Base-by-base conservation (phyloP, 2,888 invertebrate genomes). In the Xestia c-nigrum region DNA sequence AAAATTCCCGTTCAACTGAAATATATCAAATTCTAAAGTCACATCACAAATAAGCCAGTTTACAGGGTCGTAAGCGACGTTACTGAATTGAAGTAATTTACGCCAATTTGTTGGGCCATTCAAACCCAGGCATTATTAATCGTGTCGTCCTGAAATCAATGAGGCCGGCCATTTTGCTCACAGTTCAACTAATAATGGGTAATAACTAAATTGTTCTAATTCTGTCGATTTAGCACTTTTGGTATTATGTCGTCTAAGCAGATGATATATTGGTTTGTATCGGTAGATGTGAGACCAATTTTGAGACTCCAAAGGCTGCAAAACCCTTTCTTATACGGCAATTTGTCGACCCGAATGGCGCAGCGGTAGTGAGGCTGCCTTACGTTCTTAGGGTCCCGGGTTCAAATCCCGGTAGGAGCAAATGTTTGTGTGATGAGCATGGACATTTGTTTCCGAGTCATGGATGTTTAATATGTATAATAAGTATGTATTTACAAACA, bases 61-160 rank as follows among this genome's bases (percentile, higher is more conserved):
- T 52, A 46, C 77, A 55, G 72, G 67, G 64, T 85, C 63, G 64
- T 66, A 67, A 72, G 70, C 63, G 63, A 66, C 63, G 52, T 74
- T 72, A 70, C 74, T 74, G 78, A 87, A 86, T 83, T 59, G 79
- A 71, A 75, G 79, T 87, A 83, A 87, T 87, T 86, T 83, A 84
- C 80, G 71, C 67, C 80, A 87, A 87, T 87, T 87, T 86, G 79
- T 83, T 76, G 76, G 74, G 63, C 71, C 71, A 82, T 83, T 87
- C 74, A 78, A 78, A 79, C 69, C 68, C 38, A 55, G 68, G 19
- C 71, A 68, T 84, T 87, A 87, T 85, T 84, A 84, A 87, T 87
- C 71, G 85, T 38, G 52, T 72, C 72, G 75, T 70, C 65, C 76
- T 70, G 70, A 65, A 80, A 85, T 80, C 86, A 86, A 83, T 86